Base-by-base conservation (phyloP, 2,888 invertebrate genomes). In the Campoletis raptor region DNA sequence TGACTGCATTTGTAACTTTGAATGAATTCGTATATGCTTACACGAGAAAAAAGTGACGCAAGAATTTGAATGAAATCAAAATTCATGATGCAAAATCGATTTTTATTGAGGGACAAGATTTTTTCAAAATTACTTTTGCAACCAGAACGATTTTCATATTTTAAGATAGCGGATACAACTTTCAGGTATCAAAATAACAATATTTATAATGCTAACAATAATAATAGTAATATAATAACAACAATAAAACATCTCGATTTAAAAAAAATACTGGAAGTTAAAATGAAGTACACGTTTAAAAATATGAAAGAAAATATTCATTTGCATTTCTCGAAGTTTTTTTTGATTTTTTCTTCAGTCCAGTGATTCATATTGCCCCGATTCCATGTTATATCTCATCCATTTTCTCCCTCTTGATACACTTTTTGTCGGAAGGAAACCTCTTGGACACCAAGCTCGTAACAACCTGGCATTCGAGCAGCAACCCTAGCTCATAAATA, bases 361-460 rank as follows among this genome's bases (percentile, higher is more conserved):
- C 52, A 10, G 37, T 24, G 72, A 52, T 52, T 54, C 54, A 37
- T 21, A 73, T 37, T 54, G 37, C 48, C 72, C 72, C 72, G n/a
- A 37, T 54, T 7, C 48, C 21, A 45, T 10, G 37, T 37, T 54
- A n/a, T 24, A 36, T 37, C 54, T 57, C 40, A 76, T 42, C 54
- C 30, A 64, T 64, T 76, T 64, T n/a, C 37, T 61, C 24, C 30
- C 64, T 21, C 40, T 42, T 42, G 42, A 7, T 30, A 36, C 61
- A 30, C 48, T 48, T 74, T 54, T 74, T 54, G 57, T 8, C 24
- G 45, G 10, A 48, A 48, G 37, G 45, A 66, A 77, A 66, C 64
- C 64, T 40, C 61, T 45, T 48, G 76, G 61, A 64, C 64, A 42
- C 64, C 61, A 30, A 18, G n/a, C 61, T 61, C 30, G 42, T 76